Conservation (phyloP, 2,888 invertebrate species). For the Drosophila pseudotakahashii region DNA sequence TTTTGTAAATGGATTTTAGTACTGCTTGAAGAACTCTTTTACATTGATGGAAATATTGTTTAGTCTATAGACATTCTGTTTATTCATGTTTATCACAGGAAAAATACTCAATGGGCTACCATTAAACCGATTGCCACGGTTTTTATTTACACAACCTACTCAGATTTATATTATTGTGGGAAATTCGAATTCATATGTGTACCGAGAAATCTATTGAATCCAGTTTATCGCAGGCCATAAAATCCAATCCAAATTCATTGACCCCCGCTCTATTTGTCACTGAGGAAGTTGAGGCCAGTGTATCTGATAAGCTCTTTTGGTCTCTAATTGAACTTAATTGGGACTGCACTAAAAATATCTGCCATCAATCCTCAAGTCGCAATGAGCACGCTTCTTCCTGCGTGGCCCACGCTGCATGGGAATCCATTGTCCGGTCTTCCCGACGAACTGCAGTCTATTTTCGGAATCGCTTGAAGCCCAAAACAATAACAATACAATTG, state of each 20-base stretch:
- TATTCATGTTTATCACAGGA: background rate
- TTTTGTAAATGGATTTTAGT: background rate
- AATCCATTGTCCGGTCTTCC: constrained; percentile 28
- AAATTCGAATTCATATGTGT: background rate
- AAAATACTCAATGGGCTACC: background rate
- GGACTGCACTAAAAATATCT: constrained; percentile 72
- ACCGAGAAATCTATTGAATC: background rate
- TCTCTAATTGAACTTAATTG: constrained; percentile 75
- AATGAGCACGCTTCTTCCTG: constrained; percentile 44
- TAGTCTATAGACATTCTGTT: background rate
- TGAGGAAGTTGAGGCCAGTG: constrained; percentile 25
- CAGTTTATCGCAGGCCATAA: constrained; percentile 1
- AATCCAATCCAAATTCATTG: constrained; percentile 14
- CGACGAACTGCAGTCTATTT: constrained; percentile 53
- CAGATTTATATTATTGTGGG: constrained; percentile 6
- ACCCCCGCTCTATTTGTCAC: constrained; percentile 11
- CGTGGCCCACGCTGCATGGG: constrained; percentile 11
- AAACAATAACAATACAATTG: constrained; percentile 45
- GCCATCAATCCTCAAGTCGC: constrained; percentile 51
- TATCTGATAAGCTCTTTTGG: constrained; percentile 50
- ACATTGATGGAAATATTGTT: background rate
- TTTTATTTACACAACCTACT: background rate
- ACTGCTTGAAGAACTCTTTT: background rate
- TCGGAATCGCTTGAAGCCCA: constrained; percentile 51
- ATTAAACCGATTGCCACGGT: background rate